Base-by-base conservation (phyloP, 2,113 vertebrate species). In the Mixornis gularis region DNA sequence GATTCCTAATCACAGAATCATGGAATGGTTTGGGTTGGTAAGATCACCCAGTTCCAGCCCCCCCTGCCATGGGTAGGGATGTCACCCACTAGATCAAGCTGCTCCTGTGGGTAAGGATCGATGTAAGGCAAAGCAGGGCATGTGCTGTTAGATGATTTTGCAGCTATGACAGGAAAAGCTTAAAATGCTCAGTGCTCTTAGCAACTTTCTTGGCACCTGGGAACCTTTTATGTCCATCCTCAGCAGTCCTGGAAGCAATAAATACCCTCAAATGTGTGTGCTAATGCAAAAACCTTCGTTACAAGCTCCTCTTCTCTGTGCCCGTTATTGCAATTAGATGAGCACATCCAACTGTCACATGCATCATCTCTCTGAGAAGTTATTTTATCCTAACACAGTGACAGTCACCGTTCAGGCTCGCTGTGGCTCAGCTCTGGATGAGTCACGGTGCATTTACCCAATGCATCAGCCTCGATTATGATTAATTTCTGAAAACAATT, bases 401-500 rank as follows among this genome's bases (percentile, higher is more conserved):
- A 70, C 71, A 82, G 71, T 46, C 9, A 2, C 69, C 0, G 0
- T 34, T 71, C 9, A 13, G 53, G 55, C 66, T 90, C 55, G 44
- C 53, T 69, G 60, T 22, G 56, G 62, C 14, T 92, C 69, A 71
- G 63, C 73, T 79, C 64, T 51, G 24, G 17, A 17, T 85, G 90
- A 96, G 85, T 95, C 90, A 95, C 44, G 14, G 70, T 4, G 11
- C 72, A 76, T 69, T 89, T 85, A 91, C 78, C 43, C 89, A 70
- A 59, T 1, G 1, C 74, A 51, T 43, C 43, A 66, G 59, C 24
- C 66, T 62, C 2, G 0, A 56, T 78, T 91, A 60, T 53, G 40
- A 86, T 92, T 91, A 85, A 93, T 90, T 94, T 94, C 93, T 83
- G 55, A 59, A 90, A 91, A 89, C 63, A 70, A 70, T 77, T 85